Conservation (phyloP, 2,113 vertebrate species). For the Eptesicus fuscus region DNA sequence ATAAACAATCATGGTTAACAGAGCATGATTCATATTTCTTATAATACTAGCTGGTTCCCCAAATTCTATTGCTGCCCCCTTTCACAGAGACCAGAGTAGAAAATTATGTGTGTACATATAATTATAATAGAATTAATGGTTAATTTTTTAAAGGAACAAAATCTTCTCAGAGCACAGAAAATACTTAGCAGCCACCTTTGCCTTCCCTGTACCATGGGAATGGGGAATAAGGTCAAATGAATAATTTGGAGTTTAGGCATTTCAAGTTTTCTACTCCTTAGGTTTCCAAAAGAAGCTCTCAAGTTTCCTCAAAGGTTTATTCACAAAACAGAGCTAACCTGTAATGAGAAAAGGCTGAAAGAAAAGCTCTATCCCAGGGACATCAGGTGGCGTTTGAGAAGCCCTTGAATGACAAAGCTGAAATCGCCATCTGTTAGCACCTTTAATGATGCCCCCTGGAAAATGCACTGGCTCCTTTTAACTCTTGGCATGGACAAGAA, state of each 20-base stretch:
- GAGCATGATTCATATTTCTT: too few species aligned
- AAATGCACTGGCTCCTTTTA: conserved; percentile 55
- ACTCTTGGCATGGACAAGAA: conserved; percentile 47
- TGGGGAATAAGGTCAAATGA: conserved; percentile 43
- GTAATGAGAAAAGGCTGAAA: conserved; percentile 87
- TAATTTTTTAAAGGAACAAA: neutral
- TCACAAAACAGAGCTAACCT: conserved; percentile 72
- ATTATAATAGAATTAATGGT: neutral
- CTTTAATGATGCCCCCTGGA: conserved; percentile 75
- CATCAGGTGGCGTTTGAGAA: conserved; percentile 78
- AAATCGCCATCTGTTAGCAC: conserved; percentile 82
- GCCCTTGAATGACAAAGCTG: conserved; percentile 75
- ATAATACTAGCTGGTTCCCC: too few species aligned
- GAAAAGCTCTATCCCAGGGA: conserved; percentile 84
- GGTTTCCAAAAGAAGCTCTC: conserved; percentile 71
- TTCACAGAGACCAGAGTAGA: neutral
- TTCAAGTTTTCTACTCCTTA: conserved; percentile 42
- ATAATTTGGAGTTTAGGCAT: conserved; percentile 40
- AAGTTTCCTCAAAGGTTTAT: conserved; percentile 80
- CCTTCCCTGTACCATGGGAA: neutral
- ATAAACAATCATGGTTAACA: too few species aligned
- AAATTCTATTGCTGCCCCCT: too few species aligned
- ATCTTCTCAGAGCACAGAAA: neutral
- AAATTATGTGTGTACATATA: neutral
- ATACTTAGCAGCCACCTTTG: neutral